Evolutionary conservation across 2,888 invertebrate species (phyloP).

Genomic region (Sphinx pinastri): DNA sequence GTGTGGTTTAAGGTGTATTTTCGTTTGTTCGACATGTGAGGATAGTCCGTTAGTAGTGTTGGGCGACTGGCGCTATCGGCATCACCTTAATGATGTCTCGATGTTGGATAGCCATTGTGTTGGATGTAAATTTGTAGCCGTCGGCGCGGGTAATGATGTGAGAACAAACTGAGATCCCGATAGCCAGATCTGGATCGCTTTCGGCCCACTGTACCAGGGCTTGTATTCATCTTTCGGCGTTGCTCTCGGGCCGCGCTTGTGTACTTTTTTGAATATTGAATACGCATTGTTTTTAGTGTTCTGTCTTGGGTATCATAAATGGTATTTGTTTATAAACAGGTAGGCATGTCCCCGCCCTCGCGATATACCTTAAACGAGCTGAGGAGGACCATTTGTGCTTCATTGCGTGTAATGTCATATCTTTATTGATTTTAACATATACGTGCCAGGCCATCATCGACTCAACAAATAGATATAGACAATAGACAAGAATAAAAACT

Average conservation of each 20-base stretch:
- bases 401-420: neutral
- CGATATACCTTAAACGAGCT: neutral
- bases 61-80: slow-evolving; percentile 80
- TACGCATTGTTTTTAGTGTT: slow-evolving; percentile 61
- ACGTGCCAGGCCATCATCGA: too few relatives aligned
- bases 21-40: slow-evolving; percentile 36
- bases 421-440: neutral
- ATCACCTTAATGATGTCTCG: slow-evolving; percentile 85
- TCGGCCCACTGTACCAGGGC: slow-evolving; percentile 71
- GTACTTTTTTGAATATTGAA: slow-evolving; percentile 59
- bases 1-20: slow-evolving; percentile 52
- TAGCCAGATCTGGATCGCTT: slow-evolving; percentile 80
- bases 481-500: neutral
- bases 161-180: slow-evolving; percentile 84
- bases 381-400: neutral
- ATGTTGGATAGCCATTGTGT: slow-evolving; percentile 84
- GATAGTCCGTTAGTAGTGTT: slow-evolving; percentile 58
- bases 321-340: slow-evolving; percentile 4
- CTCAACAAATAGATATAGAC: neutral
- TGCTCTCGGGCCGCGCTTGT: slow-evolving; percentile 50
- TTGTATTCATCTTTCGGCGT: slow-evolving; percentile 71
- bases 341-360: neutral
- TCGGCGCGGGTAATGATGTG: slow-evolving; percentile 85
- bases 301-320: slow-evolving; percentile 65
- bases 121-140: slow-evolving; percentile 85